Conservation (phyloP, 2,797 vertebrate species). For the Tenualosa ilisha region DNA sequence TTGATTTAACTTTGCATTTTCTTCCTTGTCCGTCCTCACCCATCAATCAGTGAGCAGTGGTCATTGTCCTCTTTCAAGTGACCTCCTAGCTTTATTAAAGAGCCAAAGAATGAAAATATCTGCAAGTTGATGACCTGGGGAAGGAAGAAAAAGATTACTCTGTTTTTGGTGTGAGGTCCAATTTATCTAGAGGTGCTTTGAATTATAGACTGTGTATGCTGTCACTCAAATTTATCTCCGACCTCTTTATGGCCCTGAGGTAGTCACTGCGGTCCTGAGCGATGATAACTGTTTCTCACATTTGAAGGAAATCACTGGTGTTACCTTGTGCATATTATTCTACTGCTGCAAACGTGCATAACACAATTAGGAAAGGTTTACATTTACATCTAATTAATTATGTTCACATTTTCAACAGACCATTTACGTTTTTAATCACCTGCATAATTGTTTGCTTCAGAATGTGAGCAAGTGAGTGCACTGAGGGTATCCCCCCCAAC, state of each 20-base stretch:
- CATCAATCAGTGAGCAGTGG: slow-evolving; percentile 70
- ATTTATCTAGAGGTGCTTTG: slow-evolving; percentile 67
- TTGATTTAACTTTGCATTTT: slow-evolving; percentile 74
- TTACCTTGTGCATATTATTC: background rate
- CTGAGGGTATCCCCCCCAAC: background rate
- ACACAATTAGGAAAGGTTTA: slow-evolving; percentile 24
- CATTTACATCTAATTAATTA: slow-evolving; percentile 24
- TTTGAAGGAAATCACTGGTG: background rate
- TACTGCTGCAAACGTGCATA: background rate
- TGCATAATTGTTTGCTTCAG: slow-evolving; percentile 13
- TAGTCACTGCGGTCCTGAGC: slow-evolving; percentile 66
- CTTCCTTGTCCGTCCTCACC: slow-evolving; percentile 57
- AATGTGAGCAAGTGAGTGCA: background rate
- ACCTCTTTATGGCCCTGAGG: slow-evolving; percentile 68
- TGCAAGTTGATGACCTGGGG: slow-evolving; percentile 57
- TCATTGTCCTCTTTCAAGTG: slow-evolving; percentile 72
- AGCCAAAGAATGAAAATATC: slow-evolving; percentile 67
- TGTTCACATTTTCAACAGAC: slow-evolving; percentile 21
- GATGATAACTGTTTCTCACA: slow-evolving; percentile 62
- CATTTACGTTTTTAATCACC: slow-evolving; percentile 23
- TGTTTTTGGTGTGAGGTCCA: slow-evolving; percentile 68
- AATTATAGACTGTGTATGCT: slow-evolving; percentile 72
- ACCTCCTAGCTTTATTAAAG: slow-evolving; percentile 67
- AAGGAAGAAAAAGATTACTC: slow-evolving; percentile 59
- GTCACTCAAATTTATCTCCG: slow-evolving; percentile 78